Evolutionary conservation across 2,888 invertebrate genomes (phyloP), one percentile per base, ranked within the genome.

Genomic region (Aplocera efformata): DNA sequence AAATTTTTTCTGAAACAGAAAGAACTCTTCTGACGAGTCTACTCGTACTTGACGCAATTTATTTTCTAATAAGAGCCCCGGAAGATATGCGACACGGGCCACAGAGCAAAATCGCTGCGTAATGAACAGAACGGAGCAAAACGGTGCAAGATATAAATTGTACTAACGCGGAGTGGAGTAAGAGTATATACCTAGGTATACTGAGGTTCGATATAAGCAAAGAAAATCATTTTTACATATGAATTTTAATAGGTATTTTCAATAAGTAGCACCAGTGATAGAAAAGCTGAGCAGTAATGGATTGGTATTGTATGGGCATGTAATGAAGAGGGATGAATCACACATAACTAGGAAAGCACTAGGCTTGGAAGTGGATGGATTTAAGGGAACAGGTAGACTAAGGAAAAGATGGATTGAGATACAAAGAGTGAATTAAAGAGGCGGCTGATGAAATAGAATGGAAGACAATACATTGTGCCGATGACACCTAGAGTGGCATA

Each of bases 121-220:
- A 72, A 70, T 72, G 64, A 68, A 67, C 59, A 42, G 32, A 22
- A 33, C 30, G 56, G 40, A 53, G 56, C 50, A 38, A 48, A 43
- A 33, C 48, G 36, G 56, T 50, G 58, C 63, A 59, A 26, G 65
- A 60, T 68, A 66, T 71, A 71, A 68, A 72, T 70, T 65, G 53
- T 56, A 50, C 48, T 51, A 50, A 47, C 50, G 55, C 55, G 52
- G 53, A 48, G 55, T 47, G 44, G 40, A 49, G 50, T 50, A 50
- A 31, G 33, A 42, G 44, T 48, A 17, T 17, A 17, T 17, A 17
- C 13, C 13, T 17, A 58, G 43, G 35, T 53, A 55, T 65, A 56
- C 58, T 44, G 58, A 50, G 54, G 33, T 36, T 53, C 58, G 60
- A 58, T 49, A 53, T 39, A 50, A 42, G 48, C 35, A 4, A 8